Conservation (phyloP, 2,797 vertebrate species). For the Acanthurus tractus region DNA sequence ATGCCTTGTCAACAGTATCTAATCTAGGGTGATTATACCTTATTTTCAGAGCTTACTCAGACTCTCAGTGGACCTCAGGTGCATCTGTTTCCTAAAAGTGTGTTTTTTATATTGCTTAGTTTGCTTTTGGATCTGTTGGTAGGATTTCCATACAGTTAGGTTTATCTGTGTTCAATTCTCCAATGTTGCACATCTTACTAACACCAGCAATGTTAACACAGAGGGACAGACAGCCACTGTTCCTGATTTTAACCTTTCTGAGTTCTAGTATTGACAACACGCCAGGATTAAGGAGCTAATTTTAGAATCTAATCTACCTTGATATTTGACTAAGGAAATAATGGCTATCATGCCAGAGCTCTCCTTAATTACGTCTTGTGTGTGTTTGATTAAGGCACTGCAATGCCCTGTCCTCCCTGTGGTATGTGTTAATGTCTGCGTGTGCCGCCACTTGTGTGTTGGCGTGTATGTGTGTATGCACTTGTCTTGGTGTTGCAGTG, state of each 20-base stretch:
- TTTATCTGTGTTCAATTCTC: constrained; percentile 25
- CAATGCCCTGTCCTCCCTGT: constrained; percentile 15
- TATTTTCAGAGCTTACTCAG: constrained; percentile 20
- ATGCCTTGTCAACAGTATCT: constrained; percentile 45
- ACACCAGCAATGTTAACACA: not conserved
- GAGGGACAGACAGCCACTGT: not conserved
- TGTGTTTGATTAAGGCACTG: constrained; percentile 57
- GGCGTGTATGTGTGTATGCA: constrained; percentile 31
- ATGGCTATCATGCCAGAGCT: constrained; percentile 37
- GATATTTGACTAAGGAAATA: constrained; percentile 59
- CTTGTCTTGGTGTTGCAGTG: constrained; percentile 61
- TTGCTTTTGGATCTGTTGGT: constrained; percentile 10
- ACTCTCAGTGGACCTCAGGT: not conserved
- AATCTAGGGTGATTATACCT: constrained; percentile 18
- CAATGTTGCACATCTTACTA: not conserved
- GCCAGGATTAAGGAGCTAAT: constrained; percentile 44
- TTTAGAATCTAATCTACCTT: constrained; percentile 53
- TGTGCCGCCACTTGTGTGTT: constrained; percentile 17
- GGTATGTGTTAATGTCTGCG: constrained; percentile 28
- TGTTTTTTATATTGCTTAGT: not conserved
- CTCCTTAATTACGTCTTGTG: constrained; percentile 62
- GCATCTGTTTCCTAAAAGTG: constrained; percentile 11
- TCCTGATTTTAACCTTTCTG: constrained; percentile 3
- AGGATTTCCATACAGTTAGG: not conserved
- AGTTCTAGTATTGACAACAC: constrained; percentile 44